phyloP scores from a whole-genome alignment of 2,797 vertebrate species.

The Myotis planiceps region DNA sequence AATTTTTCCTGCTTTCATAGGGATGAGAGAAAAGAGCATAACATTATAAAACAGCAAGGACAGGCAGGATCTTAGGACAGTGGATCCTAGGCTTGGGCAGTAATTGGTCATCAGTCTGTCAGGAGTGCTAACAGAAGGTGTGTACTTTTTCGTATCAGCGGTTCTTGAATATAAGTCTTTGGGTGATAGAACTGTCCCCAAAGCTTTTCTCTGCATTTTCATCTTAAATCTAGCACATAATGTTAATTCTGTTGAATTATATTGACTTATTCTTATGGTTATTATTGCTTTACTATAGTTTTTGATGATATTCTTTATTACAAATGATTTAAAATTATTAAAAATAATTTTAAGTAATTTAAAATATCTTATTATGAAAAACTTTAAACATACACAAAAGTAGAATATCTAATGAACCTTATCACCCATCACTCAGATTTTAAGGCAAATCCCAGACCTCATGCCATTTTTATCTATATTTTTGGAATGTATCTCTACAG shows the following conservation, averaged over 20 bases:
- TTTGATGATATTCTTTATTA: not conserved
- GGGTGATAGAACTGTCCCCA: not conserved
- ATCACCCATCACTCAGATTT: not conserved
- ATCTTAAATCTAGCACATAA: not conserved
- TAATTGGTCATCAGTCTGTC: not conserved
- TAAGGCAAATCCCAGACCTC: not conserved
- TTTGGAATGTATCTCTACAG: not conserved
- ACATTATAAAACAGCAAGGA: not conserved
- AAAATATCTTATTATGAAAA: conserved; percentile 6
- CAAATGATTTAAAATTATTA: not conserved
- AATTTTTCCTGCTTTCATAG: not conserved
- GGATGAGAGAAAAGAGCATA: not conserved
- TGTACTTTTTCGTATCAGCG: not conserved
- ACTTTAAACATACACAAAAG: not conserved
- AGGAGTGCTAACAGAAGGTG: not conserved
- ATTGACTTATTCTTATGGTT: not conserved
- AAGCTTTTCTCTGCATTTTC: not conserved
- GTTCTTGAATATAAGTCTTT: not conserved
- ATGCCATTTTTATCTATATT: not conserved
- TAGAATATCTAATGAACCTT: not conserved
- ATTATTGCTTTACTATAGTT: not conserved
- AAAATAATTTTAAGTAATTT: not conserved
- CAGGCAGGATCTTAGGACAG: not conserved
- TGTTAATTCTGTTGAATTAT: not conserved
- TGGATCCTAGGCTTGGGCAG: not conserved